These are phyloP conservation scores for Polyommatus icarus DNA, from an alignment of 2,888 invertebrate genomes.

Conservation along the genomic window DNA sequence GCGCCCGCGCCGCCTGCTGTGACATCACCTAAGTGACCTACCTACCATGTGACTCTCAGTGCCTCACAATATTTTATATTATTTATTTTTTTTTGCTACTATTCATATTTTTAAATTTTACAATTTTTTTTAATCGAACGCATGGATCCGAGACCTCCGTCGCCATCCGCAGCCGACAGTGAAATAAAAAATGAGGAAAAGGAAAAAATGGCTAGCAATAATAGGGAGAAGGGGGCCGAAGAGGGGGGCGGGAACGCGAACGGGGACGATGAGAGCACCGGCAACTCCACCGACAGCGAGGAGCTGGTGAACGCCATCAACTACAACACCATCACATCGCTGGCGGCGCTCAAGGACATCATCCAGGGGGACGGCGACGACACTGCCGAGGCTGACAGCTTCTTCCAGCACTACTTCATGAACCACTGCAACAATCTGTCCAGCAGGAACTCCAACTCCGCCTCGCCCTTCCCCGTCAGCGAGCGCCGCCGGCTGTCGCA, in stretches of 20 bases:
- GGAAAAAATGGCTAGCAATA: slow-evolving; percentile 58
- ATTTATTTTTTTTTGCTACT: slow-evolving; percentile 25
- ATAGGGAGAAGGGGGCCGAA: slow-evolving; percentile 42
- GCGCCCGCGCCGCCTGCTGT: slow-evolving; percentile 48
- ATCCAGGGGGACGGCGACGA: slow-evolving; percentile 81
- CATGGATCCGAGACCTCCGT: slow-evolving; percentile 61
- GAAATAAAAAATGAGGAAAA: slow-evolving; percentile 68
- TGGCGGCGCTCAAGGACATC: slow-evolving; percentile 85
- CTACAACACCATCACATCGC: slow-evolving; percentile 85
- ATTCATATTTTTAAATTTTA: slow-evolving; percentile 17
- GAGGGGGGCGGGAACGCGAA: slow-evolving; percentile 49
- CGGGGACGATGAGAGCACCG: slow-evolving; percentile 50
- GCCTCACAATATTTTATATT: slow-evolving; percentile 19
- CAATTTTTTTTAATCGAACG: slow-evolving; percentile 16
- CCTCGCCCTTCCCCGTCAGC: slow-evolving; percentile 74
- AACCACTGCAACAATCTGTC: slow-evolving; percentile 86
- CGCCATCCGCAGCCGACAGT: slow-evolving; percentile 46
- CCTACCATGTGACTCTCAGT: slow-evolving; percentile 62
- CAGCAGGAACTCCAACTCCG: slow-evolving; percentile 74
- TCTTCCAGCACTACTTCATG: slow-evolving; percentile 87
- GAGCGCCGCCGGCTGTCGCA: slow-evolving; percentile 87
- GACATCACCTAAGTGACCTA: slow-evolving; percentile 58
- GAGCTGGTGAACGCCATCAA: slow-evolving; percentile 84
- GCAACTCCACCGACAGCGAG: slow-evolving; percentile 82
- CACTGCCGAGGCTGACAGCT: slow-evolving; percentile 80